phyloP scores from a whole-genome alignment of 2,113 vertebrate genomes.

The Tragelaphus strepsiceros region DNA sequence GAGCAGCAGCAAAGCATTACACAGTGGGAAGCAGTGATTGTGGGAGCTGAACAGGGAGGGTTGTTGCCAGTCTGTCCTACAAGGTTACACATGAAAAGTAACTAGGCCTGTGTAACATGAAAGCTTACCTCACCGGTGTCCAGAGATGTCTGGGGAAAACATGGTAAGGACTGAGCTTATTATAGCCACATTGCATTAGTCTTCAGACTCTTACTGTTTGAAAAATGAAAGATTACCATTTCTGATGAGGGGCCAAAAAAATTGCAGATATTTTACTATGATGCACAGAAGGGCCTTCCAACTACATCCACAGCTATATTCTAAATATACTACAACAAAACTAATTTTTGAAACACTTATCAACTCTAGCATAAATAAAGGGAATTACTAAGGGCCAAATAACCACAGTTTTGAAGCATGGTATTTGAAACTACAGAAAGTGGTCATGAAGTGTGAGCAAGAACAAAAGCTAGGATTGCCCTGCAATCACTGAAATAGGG shows the following conservation, averaged over 20 bases:
- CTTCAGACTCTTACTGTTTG: background rate
- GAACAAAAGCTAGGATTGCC: background rate
- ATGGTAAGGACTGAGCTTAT: background rate
- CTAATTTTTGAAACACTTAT: background rate
- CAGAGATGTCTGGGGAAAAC: background rate
- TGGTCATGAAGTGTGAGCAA: accelerated
- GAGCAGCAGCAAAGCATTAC: background rate
- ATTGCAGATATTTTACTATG: background rate
- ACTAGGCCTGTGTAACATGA: background rate
- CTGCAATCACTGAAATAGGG: background rate
- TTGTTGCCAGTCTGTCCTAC: background rate
- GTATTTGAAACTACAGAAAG: background rate
- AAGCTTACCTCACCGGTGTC: background rate
- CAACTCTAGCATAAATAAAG: background rate
- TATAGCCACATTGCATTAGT: background rate
- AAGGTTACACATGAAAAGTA: background rate
- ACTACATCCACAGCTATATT: background rate
- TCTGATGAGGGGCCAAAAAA: background rate
- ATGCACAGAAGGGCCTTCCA: accelerated
- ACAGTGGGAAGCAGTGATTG: no score
- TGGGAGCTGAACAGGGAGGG: no score
- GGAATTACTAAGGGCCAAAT: background rate
- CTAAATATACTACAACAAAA: background rate
- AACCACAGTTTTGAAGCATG: background rate
- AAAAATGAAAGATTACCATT: background rate